Evolutionary conservation across 1,140 invertebrate genomes (phyloP), one percentile per base, ranked within the genome.

Genomic region (Choristoneura fumiferana): DNA sequence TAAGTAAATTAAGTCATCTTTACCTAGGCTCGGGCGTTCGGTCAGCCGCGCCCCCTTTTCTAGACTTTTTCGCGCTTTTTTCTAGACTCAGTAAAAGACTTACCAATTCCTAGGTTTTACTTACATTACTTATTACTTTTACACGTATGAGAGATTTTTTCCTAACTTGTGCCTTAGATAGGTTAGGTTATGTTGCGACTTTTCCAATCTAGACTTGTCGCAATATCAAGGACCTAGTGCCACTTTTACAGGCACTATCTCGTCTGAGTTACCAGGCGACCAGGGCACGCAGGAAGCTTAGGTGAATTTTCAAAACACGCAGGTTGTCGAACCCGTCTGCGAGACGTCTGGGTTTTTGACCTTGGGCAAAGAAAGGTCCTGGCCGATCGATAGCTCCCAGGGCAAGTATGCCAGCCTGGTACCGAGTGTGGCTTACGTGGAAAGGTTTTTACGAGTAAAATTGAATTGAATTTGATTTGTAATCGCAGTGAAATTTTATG

Each of bases 261-360:
- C n/a, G 22, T 49, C 43, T 49, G n/a, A 49, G 29, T 15, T 49
- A 49, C 43, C n/a, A 49, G 43, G 43, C 17, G n/a, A 33, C 10
- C 43, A 49, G 18, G 1, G n/a, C 8, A 17, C 18, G 22, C 43
- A 49, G 43, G 14, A 49, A 17, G 4, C 22, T 5, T 10, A 4
- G 43, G n/a, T 12, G 43, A 49, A 49, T 49, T 49, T 49, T 49
- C 43, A 49, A 49, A 49, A 49, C 43, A 49, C 43, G 17, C 43
- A n/a, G 43, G 8, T 22, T 17, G 29, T 10, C 12, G 22, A 33
- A 8, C 43, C 22, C 9, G 29, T 10, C 8, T 2, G 18, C 43
- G 43, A 49, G 43, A 49, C 43, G 43, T 49, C 43, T 49, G 29
- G 43, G 43, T 49, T 49, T 49, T 29, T 10, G 43, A 49, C 43